Evolutionary conservation across 2,113 vertebrate species (phyloP).

Genomic region (Willisornis vidua): DNA sequence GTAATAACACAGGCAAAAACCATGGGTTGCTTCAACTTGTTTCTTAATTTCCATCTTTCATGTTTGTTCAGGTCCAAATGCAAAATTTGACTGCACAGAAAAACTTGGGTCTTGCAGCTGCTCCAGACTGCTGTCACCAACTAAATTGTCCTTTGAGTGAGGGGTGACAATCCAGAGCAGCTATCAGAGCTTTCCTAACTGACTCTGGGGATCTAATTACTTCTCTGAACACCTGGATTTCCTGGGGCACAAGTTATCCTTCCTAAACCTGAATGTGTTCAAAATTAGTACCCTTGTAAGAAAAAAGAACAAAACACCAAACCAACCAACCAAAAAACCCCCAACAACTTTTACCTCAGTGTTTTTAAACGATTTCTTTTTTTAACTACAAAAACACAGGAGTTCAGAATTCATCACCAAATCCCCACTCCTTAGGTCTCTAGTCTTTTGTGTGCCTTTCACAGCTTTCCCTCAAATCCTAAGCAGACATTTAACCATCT

Average conservation of each 20-base stretch:
- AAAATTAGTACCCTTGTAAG: neutral
- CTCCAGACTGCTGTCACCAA: neutral
- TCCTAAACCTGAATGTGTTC: neutral
- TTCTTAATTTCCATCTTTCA: neutral
- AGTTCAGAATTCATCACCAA: neutral
- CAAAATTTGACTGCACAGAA: neutral
- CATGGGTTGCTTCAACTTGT: neutral
- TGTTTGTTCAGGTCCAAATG: neutral
- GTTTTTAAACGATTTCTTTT: neutral
- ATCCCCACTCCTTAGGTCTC: neutral
- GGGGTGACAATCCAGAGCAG: neutral
- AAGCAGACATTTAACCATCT: neutral
- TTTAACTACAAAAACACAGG: neutral
- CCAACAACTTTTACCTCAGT: neutral
- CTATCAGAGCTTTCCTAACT: neutral
- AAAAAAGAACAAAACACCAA: neutral
- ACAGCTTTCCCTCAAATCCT: neutral
- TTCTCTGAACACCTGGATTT: neutral
- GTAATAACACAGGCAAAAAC: neutral
- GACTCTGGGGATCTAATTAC: neutral
- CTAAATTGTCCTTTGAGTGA: neutral
- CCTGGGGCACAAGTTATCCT: neutral
- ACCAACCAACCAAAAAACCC: neutral
- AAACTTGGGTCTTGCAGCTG: fast-evolving
- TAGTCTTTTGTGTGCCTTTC: neutral